Evolutionary conservation across 2,113 vertebrate species (phyloP).

Genomic region (Xenotilapia caudafasciata): DNA sequence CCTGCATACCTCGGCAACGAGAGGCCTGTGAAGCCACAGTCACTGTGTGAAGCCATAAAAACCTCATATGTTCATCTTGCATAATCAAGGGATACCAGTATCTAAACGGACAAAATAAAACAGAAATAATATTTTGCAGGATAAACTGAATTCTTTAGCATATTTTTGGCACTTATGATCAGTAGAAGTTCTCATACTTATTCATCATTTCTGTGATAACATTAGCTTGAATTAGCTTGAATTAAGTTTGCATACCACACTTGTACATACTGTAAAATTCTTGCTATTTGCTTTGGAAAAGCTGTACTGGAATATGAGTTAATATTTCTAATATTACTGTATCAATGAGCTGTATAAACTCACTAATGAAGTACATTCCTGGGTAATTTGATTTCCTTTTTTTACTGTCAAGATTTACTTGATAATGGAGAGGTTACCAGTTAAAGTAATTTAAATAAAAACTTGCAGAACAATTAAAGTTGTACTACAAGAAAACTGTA

Average conservation of each 20-base stretch:
- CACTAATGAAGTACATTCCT: not conserved
- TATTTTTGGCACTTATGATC: not conserved
- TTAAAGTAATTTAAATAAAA: not conserved
- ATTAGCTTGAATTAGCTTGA: not conserved
- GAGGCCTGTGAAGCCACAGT: not conserved
- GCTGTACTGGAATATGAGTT: not conserved
- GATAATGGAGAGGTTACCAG: not conserved
- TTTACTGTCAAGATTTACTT: not conserved
- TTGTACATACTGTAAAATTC: not conserved
- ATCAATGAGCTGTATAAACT: not conserved
- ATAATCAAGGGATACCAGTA: not conserved
- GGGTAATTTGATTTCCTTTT: not conserved
- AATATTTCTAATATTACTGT: not conserved
- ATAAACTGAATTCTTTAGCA: not conserved
- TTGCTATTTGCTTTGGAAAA: not conserved
- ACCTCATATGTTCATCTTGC: not conserved
- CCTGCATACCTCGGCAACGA: constrained; percentile 3
- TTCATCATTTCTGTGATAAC: not conserved
- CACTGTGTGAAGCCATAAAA: not conserved
- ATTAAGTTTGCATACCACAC: not conserved
- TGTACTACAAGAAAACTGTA: not conserved
- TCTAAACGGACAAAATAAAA: not conserved
- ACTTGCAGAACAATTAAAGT: not conserved
- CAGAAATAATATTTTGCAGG: not conserved
- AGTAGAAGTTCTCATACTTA: not conserved